These are phyloP conservation scores for Diachrysia chrysitis DNA, from an alignment of 2,888 invertebrate species.

Conservation along the genomic window DNA sequence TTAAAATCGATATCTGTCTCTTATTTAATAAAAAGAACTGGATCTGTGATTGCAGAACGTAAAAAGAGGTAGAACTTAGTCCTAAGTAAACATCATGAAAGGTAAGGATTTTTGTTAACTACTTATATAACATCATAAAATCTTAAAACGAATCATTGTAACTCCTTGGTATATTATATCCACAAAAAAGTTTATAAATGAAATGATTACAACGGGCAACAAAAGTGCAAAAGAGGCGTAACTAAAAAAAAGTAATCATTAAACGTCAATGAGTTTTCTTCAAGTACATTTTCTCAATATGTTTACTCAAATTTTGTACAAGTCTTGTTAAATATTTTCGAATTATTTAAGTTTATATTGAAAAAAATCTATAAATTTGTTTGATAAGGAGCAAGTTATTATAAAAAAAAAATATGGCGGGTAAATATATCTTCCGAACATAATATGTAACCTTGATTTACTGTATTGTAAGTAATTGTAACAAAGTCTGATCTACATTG, in stretches of 20 bases:
- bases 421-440: constrained; percentile 33
- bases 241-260: constrained; percentile 22
- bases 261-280: constrained; percentile 48
- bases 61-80: too few species aligned
- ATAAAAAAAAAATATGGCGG: constrained; percentile 26
- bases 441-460: neutral
- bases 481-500: neutral
- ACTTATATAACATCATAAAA: neutral
- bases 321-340: constrained; percentile 61
- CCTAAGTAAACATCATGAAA: neutral
- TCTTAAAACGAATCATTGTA: neutral
- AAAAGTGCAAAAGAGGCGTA: neutral
- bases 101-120: neutral
- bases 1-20: neutral
- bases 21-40: neutral
- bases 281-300: constrained; percentile 59
- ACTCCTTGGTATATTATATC: neutral
- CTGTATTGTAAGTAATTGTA: neutral
- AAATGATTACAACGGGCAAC: neutral
- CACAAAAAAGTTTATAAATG: constrained; percentile 15
- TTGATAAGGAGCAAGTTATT: constrained; percentile 13
- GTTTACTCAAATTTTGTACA: constrained; percentile 67
- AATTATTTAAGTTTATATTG: constrained; percentile 59
- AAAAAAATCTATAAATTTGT: constrained; percentile 6
- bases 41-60: neutral